A percentile compares a stretch with the other conserved stretches of the same genome.
Conservation (phyloP, 2,113 vertebrate species). For the Oreotrochilus melanogaster region DNA sequence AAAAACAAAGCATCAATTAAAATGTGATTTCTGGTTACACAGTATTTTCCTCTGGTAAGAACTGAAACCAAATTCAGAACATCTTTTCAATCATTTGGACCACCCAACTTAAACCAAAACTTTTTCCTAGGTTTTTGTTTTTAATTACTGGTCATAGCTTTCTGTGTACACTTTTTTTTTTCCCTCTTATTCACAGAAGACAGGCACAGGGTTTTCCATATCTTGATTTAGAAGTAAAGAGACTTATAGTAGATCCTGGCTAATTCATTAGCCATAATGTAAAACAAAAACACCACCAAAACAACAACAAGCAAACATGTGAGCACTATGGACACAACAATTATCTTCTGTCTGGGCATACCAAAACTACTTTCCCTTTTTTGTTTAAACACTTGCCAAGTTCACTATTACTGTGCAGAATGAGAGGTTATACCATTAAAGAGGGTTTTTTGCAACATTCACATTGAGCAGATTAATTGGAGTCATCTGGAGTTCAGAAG, state of each 20-base stretch:
- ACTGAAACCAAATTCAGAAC: background rate
- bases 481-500: background rate
- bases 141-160: background rate
- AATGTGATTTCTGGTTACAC: background rate
- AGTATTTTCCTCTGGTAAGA: conserved; percentile 1
- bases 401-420: background rate
- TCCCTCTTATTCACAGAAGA: background rate
- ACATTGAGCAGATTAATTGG: background rate
- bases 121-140: background rate
- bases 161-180: background rate
- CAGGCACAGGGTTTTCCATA: background rate
- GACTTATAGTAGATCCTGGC: background rate
- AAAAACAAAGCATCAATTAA: conserved; percentile 10
- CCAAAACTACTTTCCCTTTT: background rate
- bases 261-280: background rate
- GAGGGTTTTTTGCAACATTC: background rate
- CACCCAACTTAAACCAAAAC: background rate
- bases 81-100: background rate
- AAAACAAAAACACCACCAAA: background rate
- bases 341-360: background rate
- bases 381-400: background rate
- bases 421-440: background rate
- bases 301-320: background rate
- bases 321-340: background rate
- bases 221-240: background rate